Evolutionary conservation across 2,888 invertebrate species (phyloP).

Genomic region (Clepsis dumicolana): DNA sequence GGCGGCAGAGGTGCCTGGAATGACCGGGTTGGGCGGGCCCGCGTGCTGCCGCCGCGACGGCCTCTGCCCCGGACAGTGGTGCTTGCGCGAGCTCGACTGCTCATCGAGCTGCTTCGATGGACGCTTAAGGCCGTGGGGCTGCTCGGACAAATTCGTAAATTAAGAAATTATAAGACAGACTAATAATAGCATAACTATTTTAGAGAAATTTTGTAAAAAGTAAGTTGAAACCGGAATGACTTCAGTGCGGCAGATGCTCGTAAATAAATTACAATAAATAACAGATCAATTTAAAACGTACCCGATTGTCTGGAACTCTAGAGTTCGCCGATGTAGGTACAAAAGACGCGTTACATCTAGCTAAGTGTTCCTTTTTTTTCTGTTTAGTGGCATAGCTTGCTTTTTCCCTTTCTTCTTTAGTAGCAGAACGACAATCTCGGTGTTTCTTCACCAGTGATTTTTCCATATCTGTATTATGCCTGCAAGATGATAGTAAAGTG

Average conservation of each 20-base stretch:
- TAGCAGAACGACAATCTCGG: conserved; percentile 85
- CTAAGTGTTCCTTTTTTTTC: conserved; percentile 79
- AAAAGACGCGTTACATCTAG: conserved; percentile 70
- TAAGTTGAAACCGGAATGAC: background rate
- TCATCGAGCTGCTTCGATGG: conserved; percentile 51
- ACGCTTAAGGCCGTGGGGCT: conserved; percentile 66
- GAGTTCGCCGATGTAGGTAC: conserved; percentile 60
- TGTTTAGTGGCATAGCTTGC: conserved; percentile 62
- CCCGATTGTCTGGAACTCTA: conserved; percentile 44
- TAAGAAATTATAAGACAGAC: background rate
- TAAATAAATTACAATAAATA: background rate
- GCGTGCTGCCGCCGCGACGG: conserved; percentile 42
- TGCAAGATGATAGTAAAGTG: conserved; percentile 57
- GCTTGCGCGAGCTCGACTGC: conserved; percentile 52
- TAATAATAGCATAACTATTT: background rate
- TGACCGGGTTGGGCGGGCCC: background rate
- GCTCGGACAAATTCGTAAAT: background rate
- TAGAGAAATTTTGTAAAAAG: too few relatives aligned
- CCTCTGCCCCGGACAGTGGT: conserved; percentile 56
- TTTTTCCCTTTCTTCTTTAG: conserved; percentile 60
- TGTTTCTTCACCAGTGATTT: conserved; percentile 91
- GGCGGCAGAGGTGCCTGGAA: background rate
- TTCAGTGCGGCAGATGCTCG: background rate
- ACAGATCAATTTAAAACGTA: conserved; percentile 32
- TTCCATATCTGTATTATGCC: conserved; percentile 94